Conservation (phyloP, 2,113 vertebrate genomes). For the Dipodomys stephensi region DNA sequence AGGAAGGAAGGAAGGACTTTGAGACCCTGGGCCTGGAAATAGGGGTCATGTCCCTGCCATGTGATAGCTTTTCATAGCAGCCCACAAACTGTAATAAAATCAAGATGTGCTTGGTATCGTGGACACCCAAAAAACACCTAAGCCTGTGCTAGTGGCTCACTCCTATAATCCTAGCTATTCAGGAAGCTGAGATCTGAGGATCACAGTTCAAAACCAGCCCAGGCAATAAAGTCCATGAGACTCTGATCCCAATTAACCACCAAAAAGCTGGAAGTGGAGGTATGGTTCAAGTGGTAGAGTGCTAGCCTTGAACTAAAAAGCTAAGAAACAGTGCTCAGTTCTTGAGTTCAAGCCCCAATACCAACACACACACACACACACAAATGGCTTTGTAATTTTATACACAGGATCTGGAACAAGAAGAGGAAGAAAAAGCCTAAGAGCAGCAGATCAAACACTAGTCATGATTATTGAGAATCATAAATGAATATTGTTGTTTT, state of each 20-base stretch:
- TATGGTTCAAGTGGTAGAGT: too few species aligned
- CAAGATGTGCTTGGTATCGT: background rate
- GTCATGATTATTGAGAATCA: background rate
- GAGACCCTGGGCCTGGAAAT: background rate
- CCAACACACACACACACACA: too few species aligned
- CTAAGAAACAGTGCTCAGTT: too few species aligned
- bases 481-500: slow-evolving; percentile 31
- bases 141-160: too few species aligned
- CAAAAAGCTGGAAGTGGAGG: too few species aligned
- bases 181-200: too few species aligned
- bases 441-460: background rate
- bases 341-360: too few species aligned
- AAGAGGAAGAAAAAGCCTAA: background rate
- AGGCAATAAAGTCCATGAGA: too few species aligned
- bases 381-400: background rate
- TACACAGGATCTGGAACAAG: background rate
- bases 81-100: background rate
- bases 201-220: too few species aligned
- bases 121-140: background rate
- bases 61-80: background rate
- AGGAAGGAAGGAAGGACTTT: background rate
- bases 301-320: too few species aligned
- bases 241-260: too few species aligned
- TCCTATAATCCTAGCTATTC: too few species aligned
- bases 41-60: background rate